Conservation (phyloP, 2,113 vertebrate genomes). For the Piprites chloris region DNA sequence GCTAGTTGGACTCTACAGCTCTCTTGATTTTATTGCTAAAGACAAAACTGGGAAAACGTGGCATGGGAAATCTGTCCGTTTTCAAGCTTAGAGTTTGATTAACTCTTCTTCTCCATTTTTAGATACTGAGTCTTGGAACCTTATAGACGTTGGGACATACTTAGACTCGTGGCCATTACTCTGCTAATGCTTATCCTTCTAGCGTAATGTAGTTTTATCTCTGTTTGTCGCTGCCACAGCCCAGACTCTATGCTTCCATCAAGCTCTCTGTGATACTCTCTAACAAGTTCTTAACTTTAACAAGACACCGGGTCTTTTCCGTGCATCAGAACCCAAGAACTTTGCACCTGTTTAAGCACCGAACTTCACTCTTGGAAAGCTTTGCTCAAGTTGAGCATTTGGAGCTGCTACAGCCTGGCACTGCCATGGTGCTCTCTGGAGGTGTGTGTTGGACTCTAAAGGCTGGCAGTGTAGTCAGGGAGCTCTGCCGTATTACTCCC, state of each 20-base stretch:
- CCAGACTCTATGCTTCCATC: background rate
- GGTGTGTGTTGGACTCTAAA: background rate
- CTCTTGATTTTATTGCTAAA: background rate
- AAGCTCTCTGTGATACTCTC: background rate
- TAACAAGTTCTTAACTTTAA: constrained; percentile 12
- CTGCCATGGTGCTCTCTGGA: background rate
- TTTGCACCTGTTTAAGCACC: background rate
- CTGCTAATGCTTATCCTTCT: background rate
- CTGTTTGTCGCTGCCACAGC: background rate
- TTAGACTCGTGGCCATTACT: background rate
- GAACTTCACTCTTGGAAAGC: constrained; percentile 16
- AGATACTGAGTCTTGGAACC: background rate
- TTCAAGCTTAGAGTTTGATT: background rate
- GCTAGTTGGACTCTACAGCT: background rate
- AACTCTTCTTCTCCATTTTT: background rate
- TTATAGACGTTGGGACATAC: background rate
- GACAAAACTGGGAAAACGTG: background rate
- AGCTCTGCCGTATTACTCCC: background rate
- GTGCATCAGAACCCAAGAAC: background rate
- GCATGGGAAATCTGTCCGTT: background rate
- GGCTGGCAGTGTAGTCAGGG: background rate
- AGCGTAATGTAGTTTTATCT: background rate
- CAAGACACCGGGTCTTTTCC: background rate
- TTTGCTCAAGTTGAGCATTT: constrained; percentile 21
- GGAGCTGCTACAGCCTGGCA: background rate